A percentile compares a stretch with the other conserved stretches of the same genome.
These are phyloP conservation scores for Dasysyrphus tricinctus DNA, from an alignment of 2,888 invertebrate species.

Conservation along the genomic window DNA sequence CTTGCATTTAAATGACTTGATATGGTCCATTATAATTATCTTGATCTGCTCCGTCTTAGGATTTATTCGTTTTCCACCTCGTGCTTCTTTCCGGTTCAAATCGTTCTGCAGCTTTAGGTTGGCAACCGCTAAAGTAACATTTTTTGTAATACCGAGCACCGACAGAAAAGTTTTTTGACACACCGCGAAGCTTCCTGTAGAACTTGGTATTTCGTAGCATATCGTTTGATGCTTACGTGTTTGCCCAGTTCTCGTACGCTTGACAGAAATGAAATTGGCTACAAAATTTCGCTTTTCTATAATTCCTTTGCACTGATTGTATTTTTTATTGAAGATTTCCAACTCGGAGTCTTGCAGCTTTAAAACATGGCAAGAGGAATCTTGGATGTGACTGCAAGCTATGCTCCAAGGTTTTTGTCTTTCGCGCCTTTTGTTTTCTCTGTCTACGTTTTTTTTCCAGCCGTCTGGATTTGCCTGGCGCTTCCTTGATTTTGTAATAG, in stretches of 20 bases:
- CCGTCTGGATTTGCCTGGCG: not conserved
- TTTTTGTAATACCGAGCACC: constrained; percentile 33
- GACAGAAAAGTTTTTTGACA: constrained; percentile 41
- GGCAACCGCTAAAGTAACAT: constrained; percentile 19
- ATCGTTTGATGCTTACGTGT: constrained; percentile 18
- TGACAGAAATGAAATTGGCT: constrained; percentile 24
- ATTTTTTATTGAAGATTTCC: constrained; percentile 24
- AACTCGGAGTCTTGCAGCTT: constrained; percentile 26
- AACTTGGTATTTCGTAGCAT: constrained; percentile 23
- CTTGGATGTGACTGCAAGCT: constrained; percentile 10
- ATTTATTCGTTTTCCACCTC: constrained; percentile 28
- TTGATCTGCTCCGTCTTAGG: constrained; percentile 2
- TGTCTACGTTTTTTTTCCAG: constrained; percentile 31
- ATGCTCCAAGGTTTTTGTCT: constrained; percentile 25
- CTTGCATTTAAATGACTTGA: constrained; percentile 15
- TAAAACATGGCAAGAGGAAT: not conserved
- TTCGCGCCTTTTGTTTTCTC: constrained; percentile 27
- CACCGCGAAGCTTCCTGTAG: constrained; percentile 25
- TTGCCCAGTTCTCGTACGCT: constrained; percentile 5
- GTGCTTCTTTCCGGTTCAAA: constrained; percentile 18
- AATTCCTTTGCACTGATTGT: constrained; percentile 14
- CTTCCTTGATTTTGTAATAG: constrained; percentile 6
- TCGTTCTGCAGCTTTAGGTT: constrained; percentile 18
- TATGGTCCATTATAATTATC: constrained; percentile 26
- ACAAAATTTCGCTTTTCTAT: constrained; percentile 12